Conservation (phyloP, 1,140 invertebrate species). For the Hesperophylax magnus region DNA sequence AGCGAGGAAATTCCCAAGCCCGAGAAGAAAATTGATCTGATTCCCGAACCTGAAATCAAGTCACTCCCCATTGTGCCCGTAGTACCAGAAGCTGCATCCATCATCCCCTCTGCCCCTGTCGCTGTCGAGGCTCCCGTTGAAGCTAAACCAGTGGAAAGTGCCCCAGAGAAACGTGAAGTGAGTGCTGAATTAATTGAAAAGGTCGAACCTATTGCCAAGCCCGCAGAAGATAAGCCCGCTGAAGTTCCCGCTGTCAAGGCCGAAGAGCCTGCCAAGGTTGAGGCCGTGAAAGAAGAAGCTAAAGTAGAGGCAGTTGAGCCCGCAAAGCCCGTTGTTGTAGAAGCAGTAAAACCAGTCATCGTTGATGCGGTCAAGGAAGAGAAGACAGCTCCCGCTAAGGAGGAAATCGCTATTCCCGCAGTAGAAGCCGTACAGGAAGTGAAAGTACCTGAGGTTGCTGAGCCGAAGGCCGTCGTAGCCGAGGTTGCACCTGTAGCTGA, state of each 20-base stretch:
- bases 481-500: constrained; percentile 33
- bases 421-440: constrained; percentile 26
- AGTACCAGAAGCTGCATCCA: not conserved
- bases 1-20: constrained; percentile 31
- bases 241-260: constrained; percentile 12
- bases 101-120: constrained; percentile 4
- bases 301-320: constrained; percentile 16
- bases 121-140: not conserved
- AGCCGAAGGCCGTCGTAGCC: constrained; percentile 25
- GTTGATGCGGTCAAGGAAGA: constrained; percentile 16
- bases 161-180: constrained; percentile 42
- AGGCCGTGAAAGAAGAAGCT: not conserved
- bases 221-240: constrained; percentile 29
- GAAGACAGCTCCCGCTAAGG: not conserved
- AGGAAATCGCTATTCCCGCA: not conserved
- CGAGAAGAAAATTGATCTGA: constrained; percentile 46
- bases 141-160: constrained; percentile 29
- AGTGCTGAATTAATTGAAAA: not conserved
- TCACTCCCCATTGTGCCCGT: constrained; percentile 6
- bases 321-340: not conserved
- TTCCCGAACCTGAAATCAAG: constrained; percentile 18
- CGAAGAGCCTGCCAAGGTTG: constrained; percentile 20
- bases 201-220: constrained; percentile 18
- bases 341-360: constrained; percentile 8
- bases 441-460: constrained; percentile 23